phyloP scores from a whole-genome alignment of 2,113 vertebrate genomes.

The Sakesphorus luctuosus region DNA sequence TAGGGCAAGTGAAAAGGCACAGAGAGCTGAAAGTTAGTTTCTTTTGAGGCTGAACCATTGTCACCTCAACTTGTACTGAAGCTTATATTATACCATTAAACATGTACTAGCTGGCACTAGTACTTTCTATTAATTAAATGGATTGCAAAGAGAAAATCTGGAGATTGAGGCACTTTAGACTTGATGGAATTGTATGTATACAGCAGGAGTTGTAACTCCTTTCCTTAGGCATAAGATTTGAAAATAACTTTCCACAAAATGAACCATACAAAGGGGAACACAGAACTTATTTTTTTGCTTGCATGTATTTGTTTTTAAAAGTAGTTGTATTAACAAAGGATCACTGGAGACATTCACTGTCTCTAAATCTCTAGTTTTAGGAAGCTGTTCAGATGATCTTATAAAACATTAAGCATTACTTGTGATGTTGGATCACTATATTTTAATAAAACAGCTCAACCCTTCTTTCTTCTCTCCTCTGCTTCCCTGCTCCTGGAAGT shows the following conservation, averaged over 20 bases:
- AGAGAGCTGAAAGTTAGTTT: background rate
- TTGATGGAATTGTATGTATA: background rate
- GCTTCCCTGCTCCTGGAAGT: background rate
- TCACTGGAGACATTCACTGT: background rate
- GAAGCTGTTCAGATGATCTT: background rate
- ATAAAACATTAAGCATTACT: background rate
- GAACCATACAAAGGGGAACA: background rate
- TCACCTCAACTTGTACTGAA: background rate
- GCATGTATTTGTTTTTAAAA: background rate
- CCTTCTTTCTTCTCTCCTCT: background rate
- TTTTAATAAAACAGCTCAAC: background rate
- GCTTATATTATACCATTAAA: background rate
- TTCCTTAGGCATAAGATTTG: background rate
- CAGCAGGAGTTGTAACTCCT: background rate
- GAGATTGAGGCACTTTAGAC: background rate
- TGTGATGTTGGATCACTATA: background rate
- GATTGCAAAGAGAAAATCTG: background rate
- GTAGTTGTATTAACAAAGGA: background rate
- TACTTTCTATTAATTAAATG: background rate
- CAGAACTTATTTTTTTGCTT: background rate
- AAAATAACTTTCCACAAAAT: background rate
- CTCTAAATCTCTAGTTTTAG: background rate
- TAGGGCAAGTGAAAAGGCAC: background rate
- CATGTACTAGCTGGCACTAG: background rate
- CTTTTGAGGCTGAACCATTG: background rate